Evolutionary conservation across 2,888 invertebrate genomes (phyloP), one percentile per base, ranked within the genome.

Genomic region (Hanleya hanleyi): DNA sequence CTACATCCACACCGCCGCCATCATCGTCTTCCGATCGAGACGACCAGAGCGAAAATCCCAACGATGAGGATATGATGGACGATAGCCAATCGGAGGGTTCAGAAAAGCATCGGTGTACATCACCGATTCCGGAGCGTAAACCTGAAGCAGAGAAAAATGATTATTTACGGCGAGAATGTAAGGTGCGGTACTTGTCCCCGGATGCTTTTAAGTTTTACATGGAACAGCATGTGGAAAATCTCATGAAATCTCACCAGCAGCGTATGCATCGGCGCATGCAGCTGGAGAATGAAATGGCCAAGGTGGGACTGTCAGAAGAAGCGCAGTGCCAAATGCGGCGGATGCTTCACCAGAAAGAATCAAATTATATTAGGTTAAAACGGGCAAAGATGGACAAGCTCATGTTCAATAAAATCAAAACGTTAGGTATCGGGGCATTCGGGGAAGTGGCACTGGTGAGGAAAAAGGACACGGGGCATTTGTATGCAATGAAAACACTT

Each of bases 141-240:
- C 96, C 96, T 84, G 96, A 97, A 90, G 96, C 96, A 86, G 94
- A 94, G 84, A 95, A 95, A 88, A 82, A 85, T 35, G 89, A 89
- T 62, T 96, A 96, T 83, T 96, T 97, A 89, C 93, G 97, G 74
- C 93, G 96, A 78, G 97, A 97, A 88, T 96, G 96, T 81, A 96
- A 96, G 90, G 88, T 96, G 68, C 82, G 85, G 80, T 97, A 97
- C 89, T 98, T 97, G 90, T 97, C 97, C 15, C 97, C 98, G 0
- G 90, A 98, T 90, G 99, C 99, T 7, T 99, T 97, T 91, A 98
- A 99, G 90, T 99, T 99, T 91, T 99, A 96, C 91, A 99, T 99
- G 99, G 99, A 99, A 90, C 99, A 99, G 90, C 99, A 99, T 89
- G 95, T 99, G 35, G 99, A 99, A 91, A 98, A 99, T 89, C 95